Percentiles rank a stretch among this genome's conserved stretches.
Evolutionary conservation across 2,888 invertebrate genomes (phyloP).

Genomic region (Griposia aprilina): DNA sequence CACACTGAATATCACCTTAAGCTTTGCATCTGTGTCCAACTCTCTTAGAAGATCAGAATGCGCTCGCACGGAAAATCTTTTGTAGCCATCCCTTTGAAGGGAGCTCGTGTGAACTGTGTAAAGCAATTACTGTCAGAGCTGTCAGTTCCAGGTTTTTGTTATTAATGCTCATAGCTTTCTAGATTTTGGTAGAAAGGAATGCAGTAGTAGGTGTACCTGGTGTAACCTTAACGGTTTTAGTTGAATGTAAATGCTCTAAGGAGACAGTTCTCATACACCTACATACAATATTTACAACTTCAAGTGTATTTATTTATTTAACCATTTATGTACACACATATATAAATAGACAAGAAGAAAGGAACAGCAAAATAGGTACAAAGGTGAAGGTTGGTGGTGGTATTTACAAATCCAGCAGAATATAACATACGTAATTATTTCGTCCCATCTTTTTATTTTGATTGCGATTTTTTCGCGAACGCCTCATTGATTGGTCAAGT

Average conservation of each 20-base stretch:
- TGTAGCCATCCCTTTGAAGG: constrained; percentile 33
- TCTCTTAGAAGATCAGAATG: constrained; percentile 24
- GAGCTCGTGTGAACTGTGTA: neutral
- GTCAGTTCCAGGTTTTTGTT: neutral
- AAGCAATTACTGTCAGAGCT: constrained; percentile 3
- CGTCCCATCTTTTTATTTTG: neutral
- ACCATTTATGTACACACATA: no score
- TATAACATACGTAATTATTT: neutral
- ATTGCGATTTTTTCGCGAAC: neutral
- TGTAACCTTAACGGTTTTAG: neutral
- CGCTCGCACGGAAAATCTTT: constrained; percentile 31
- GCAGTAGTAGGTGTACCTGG: neutral
- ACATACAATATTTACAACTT: no score
- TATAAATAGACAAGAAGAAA: no score
- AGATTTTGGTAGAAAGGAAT: neutral
- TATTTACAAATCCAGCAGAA: neutral
- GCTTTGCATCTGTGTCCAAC: neutral
- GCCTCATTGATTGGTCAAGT: neutral
- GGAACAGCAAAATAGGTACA: no score
- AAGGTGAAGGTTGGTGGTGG: no score
- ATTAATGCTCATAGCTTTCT: constrained; percentile 4
- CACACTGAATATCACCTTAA: constrained; percentile 5
- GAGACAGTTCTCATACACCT: neutral
- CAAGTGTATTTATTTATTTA: no score
- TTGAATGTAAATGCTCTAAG: neutral